Percentiles rank a stretch among this genome's conserved stretches.
These are phyloP conservation scores for Onthophagus sagittarius DNA, from an alignment of 2,888 invertebrate genomes.

Conservation along the genomic window DNA sequence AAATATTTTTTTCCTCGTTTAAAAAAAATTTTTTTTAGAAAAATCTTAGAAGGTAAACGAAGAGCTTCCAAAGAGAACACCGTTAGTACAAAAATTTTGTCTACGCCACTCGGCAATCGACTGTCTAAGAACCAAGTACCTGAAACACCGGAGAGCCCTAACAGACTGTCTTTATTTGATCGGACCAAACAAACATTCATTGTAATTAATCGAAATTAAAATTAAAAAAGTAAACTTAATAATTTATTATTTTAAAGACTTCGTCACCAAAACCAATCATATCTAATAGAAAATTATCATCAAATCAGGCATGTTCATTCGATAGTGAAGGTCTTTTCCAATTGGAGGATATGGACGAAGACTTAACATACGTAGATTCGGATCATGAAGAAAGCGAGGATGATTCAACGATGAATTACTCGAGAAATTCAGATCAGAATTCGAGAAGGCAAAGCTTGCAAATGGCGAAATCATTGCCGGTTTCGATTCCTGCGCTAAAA, in stretches of 20 bases:
- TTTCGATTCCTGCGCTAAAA: conserved; percentile 62
- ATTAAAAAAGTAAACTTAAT: not conserved
- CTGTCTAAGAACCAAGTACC: conserved; percentile 29
- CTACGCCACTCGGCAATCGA: conserved; percentile 22
- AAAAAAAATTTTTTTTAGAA: conserved; percentile 21
- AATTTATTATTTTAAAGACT: conserved; percentile 9
- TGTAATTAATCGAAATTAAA: not conserved
- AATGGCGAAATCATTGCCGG: conserved; percentile 75
- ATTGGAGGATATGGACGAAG: conserved; percentile 65
- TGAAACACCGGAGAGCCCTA: conserved; percentile 24
- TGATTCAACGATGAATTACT: conserved; percentile 47
- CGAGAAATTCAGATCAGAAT: not conserved
- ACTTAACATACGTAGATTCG: conserved; percentile 43
- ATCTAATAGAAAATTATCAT: conserved; percentile 6
- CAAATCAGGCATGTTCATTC: conserved; percentile 11
- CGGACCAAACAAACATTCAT: conserved; percentile 9
- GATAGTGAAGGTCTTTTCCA: conserved; percentile 68
- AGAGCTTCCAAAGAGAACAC: conserved; percentile 19
- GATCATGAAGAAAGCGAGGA: conserved; percentile 69
- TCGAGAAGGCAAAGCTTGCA: not conserved
- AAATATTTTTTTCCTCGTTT: no score
- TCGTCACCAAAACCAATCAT: conserved; percentile 13
- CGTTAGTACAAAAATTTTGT: conserved; percentile 27
- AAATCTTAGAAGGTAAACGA: conserved; percentile 24
- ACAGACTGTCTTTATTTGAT: conserved; percentile 16